Evolutionary conservation across 2,888 invertebrate species (phyloP).

Genomic region (Rhagonycha fulva): DNA sequence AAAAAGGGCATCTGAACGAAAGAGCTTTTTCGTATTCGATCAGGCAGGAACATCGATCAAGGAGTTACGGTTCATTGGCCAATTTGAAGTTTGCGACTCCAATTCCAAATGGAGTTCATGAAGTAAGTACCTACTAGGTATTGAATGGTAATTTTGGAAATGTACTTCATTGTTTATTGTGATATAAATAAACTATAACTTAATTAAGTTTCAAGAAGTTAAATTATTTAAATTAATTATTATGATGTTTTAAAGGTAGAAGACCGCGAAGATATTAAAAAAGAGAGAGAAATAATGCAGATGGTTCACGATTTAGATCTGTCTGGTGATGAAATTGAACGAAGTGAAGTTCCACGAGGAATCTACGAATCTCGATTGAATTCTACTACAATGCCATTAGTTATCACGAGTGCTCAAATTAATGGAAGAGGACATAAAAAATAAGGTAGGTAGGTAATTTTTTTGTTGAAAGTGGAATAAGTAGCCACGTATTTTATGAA

Average conservation of each 20-base stretch:
- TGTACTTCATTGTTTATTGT: neutral
- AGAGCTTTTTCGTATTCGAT: conserved; percentile 93
- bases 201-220: conserved; percentile 8
- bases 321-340: conserved; percentile 75
- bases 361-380: conserved; percentile 59
- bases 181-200: neutral
- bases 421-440: conserved; percentile 41
- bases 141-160: conserved; percentile 1
- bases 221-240: neutral
- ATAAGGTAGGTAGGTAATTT: conserved; percentile 10
- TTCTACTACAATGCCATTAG: conserved; percentile 46
- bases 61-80: conserved; percentile 90
- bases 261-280: conserved; percentile 77
- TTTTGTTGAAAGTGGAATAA: neutral
- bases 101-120: conserved; percentile 53
- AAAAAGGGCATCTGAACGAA: conserved; percentile 91
- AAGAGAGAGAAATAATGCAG: conserved; percentile 90
- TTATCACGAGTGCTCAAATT: conserved; percentile 45
- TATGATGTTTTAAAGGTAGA: conserved; percentile 59
- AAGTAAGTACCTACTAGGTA: conserved; percentile 44
- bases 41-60: conserved; percentile 88
- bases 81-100: conserved; percentile 88
- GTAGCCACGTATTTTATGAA: neutral
- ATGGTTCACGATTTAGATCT: conserved; percentile 89
- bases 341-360: conserved; percentile 66